Conservation (phyloP, 2,797 vertebrate genomes). For the Anabacerthia variegaticeps region DNA sequence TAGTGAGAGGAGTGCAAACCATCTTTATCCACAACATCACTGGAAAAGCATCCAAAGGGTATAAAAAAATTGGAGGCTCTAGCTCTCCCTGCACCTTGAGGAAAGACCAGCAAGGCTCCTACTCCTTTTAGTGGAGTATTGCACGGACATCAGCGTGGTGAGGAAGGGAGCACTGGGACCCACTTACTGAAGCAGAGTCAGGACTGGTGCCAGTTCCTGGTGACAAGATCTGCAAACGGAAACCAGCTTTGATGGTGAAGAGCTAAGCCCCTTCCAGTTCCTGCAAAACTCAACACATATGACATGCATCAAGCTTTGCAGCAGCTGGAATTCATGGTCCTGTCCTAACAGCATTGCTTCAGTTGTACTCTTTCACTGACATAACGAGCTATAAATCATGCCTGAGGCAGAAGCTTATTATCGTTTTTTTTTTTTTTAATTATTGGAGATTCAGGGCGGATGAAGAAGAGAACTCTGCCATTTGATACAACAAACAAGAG, state of each 20-base stretch:
- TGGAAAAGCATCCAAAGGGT: not conserved
- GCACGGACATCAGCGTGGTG: accelerated
- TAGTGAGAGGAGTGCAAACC: not conserved
- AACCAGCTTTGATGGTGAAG: not conserved
- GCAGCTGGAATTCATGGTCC: not conserved
- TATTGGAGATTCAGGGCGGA: not conserved
- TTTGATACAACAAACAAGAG: not conserved
- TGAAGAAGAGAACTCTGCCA: not conserved
- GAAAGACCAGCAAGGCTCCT: not conserved
- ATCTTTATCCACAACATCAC: not conserved
- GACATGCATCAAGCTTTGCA: not conserved
- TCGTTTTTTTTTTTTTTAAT: not conserved
- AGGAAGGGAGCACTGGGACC: not conserved
- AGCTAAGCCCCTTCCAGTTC: not conserved
- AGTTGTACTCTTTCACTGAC: not conserved
- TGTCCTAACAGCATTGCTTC: not conserved
- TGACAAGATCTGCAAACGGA: not conserved
- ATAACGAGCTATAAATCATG: not conserved
- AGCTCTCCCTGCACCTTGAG: not conserved
- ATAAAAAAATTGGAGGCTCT: not conserved
- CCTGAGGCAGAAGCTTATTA: not conserved
- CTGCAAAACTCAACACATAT: not conserved
- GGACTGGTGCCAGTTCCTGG: not conserved
- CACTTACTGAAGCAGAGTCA: not conserved
- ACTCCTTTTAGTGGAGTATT: not conserved